Percentiles rank a stretch among this genome's conserved stretches.
These are phyloP conservation scores for Daphoenositta chrysoptera DNA, from an alignment of 2,113 vertebrate species.

Conservation along the genomic window DNA sequence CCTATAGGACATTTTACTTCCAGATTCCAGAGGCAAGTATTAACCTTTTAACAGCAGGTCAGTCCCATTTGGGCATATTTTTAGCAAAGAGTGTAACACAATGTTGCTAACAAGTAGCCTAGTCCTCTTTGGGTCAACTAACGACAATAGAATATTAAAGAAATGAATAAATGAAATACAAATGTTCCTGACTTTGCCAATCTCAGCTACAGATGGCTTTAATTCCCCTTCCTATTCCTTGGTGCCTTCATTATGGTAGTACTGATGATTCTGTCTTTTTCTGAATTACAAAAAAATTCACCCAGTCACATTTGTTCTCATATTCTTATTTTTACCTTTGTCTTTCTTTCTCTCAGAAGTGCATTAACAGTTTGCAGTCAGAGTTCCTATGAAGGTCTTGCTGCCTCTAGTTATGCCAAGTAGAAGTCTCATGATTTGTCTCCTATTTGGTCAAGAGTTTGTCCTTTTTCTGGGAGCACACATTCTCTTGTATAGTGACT, in stretches of 20 bases:
- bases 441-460: not conserved
- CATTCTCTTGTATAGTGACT: not conserved
- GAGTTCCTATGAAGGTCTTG: not conserved
- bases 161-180: not conserved
- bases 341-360: not conserved
- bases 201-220: not conserved
- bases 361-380: not conserved
- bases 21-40: not conserved
- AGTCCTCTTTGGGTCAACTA: not conserved
- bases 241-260: not conserved
- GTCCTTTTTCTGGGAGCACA: not conserved
- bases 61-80: not conserved
- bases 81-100: not conserved
- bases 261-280: not conserved
- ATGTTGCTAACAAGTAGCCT: not conserved
- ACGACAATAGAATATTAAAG: not conserved
- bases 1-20: not conserved
- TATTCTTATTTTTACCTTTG: not conserved
- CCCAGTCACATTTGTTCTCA: not conserved
- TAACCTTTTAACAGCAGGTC: not conserved
- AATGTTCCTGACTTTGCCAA: not conserved
- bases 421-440: not conserved
- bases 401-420: not conserved
- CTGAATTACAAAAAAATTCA: not conserved
- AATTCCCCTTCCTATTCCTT: not conserved